Percentiles rank a stretch among this genome's conserved stretches.
phyloP scores from a whole-genome alignment of 2,797 vertebrate genomes.

The Neomorphus geoffroyi region DNA sequence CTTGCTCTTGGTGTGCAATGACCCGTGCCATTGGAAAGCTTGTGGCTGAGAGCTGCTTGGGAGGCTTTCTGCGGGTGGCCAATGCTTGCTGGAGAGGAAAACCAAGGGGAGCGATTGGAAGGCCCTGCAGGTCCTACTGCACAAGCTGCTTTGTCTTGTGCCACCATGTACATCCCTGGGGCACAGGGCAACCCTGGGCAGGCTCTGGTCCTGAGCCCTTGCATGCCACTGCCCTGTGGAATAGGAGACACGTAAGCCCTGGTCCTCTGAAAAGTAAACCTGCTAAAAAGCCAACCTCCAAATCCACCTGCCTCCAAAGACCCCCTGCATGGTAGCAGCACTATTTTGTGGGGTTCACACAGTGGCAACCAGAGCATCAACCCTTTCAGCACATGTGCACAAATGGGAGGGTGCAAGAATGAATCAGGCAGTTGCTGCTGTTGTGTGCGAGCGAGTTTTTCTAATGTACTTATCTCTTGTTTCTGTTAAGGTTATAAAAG shows the following conservation, averaged over 20 bases:
- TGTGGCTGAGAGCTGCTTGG: neutral
- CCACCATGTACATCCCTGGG: too few relatives aligned
- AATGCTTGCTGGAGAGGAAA: neutral
- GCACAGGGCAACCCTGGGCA: neutral
- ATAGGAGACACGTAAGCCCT: neutral
- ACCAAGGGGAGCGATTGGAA: neutral
- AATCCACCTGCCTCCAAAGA: neutral
- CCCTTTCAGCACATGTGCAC: neutral
- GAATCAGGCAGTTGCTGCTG: rapidly evolving
- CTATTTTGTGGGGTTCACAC: neutral
- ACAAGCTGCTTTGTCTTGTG: neutral
- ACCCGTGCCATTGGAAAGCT: neutral
- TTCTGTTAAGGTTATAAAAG: constrained; percentile 41
- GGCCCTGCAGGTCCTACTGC: neutral
- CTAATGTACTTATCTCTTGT: neutral
- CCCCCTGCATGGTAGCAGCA: neutral
- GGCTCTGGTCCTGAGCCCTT: neutral
- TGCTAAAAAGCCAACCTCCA: neutral
- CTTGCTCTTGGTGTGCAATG: rapidly evolving
- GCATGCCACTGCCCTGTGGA: neutral
- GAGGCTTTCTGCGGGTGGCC: neutral
- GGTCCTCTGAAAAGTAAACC: neutral
- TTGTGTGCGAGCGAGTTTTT: neutral
- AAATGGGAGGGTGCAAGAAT: neutral
- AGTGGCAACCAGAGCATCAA: neutral